Evolutionary conservation across 2,888 invertebrate genomes (phyloP), one percentile per base, ranked within the genome.

Genomic region (Ichneumoninae sp.): DNA sequence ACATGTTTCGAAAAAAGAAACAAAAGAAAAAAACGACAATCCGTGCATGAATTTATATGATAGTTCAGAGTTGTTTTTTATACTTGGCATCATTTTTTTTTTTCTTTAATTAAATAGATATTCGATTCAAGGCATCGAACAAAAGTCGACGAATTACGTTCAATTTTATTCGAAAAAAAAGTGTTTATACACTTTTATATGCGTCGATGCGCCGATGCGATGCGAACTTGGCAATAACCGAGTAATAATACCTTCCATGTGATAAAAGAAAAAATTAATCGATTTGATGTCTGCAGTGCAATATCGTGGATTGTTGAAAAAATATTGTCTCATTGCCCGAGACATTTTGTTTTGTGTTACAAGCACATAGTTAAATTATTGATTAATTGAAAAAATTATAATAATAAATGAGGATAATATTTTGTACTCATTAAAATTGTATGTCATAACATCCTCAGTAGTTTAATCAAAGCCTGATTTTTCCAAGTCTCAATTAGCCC

Each of bases 261-360:
- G 85, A 89, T 87, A 88, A 63, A 47, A 22, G 70, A 86, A 19
- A 71, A 83, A 81, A 86, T 77, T 13, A 36, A 30, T 85, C 84
- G 83, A 77, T 82, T 87, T 40, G n/a, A 68, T 66, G 79, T 82
- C 68, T 75, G 60, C 76, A 83, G 87, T 86, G 87, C 87, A 87
- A 89, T 87, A 70, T 70, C 60, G 65, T 69, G 70, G 47, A 74
- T 47, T 36, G 54, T 44, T 63, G 10, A 40, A 40, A 5, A 30
- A 76, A 60, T 66, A 63, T 33, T 71, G 66, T 47, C 65, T 47
- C 60, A 26, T 77, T 77, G 68, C 68, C 71, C 36, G 69, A 69
- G 40, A 75, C 66, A 33, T 65, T 40, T 65, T 78, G 78, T 60
- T 74, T 75, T 50, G 83, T 78, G 77, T 74, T 81, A 84, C 66